phyloP scores from a whole-genome alignment of 2,113 vertebrate genomes.

The Epinephelus moara region DNA sequence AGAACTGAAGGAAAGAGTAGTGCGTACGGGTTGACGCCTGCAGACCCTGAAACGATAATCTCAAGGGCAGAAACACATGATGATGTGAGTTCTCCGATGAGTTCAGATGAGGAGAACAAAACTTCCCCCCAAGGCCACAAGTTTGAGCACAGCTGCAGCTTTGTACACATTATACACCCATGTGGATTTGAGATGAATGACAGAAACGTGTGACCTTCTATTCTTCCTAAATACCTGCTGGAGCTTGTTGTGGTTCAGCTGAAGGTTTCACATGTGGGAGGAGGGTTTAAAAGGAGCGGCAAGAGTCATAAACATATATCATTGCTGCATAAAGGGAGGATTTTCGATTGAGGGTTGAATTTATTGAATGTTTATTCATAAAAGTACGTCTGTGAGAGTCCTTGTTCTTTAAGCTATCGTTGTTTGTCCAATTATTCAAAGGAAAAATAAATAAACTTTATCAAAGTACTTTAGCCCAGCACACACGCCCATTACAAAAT shows the following conservation, averaged over 20 bases:
- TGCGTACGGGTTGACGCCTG: neutral
- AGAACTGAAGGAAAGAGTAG: neutral
- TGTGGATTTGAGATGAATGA: neutral
- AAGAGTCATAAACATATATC: neutral
- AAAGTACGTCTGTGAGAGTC: neutral
- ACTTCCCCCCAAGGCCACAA: conserved; percentile 10
- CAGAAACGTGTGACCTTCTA: neutral
- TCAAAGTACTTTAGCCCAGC: neutral
- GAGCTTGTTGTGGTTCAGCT: neutral
- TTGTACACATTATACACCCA: neutral
- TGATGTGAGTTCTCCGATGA: conserved; percentile 10
- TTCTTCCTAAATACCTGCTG: neutral
- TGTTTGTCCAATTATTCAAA: neutral
- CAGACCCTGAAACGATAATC: conserved; percentile 22
- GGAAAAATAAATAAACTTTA: neutral
- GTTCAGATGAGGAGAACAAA: neutral
- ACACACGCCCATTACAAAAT: neutral
- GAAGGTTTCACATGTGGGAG: neutral
- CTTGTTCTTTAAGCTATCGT: conserved; percentile 1
- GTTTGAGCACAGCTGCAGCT: conserved; percentile 13
- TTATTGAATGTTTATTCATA: neutral
- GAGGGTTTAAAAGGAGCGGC: neutral
- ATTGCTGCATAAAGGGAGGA: no score
- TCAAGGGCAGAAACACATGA: conserved; percentile 33
- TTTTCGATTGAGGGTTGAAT: neutral